Base-by-base conservation (phyloP, 2,888 invertebrate genomes). In the Pollenia griseotomentosa region DNA sequence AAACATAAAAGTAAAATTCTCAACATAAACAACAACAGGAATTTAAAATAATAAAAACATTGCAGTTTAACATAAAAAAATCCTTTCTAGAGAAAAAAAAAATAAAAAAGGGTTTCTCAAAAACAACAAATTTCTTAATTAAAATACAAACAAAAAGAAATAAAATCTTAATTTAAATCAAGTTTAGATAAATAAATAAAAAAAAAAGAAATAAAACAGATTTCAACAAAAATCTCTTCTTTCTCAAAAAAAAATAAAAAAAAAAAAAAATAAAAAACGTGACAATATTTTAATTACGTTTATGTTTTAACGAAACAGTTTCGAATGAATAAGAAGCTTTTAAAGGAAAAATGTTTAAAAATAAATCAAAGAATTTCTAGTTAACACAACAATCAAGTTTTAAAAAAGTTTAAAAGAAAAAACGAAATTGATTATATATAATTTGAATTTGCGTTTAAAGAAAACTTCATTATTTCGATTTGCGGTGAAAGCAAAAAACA, bases 401-500 rank as follows among this genome's bases (percentile, higher is more conserved):
- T 8, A 51, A 51, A n/a, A 14, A n/a, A 63, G 8, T 2, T 68
- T 14, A 51, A 51, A 51, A 68, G 4, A 4, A 16, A 42, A 59
- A 7, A 44, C 3, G 16, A 16, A 55, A 70, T n/a, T 70, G 12
- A n/a, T 16, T 8, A 57, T 55, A n/a, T 44, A 4, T 55, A 57
- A 11, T 6, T 48, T 23, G 8, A 40, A 48, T 78, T 68, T 68
- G 16, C 40, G 2, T 55, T 57, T 40, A 44, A 65, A 51, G 42
- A 23, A n/a, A 48, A 44, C 61, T 40, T 42, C 7, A 68, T 68
- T 11, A 14, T 53, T 70, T 70, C 51, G 8, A 40, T 44, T n/a
- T 14, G 61, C 70, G 5, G 42, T 8, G 23, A 8, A 4, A 88
- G 77, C 70, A 84, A 85, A 88, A 59, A 83, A 81, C 87, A 14